Percentiles rank a stretch among this genome's conserved stretches.
These are phyloP conservation scores for Zaprionus taronus DNA, from an alignment of 1,140 invertebrate species.

Conservation along the genomic window DNA sequence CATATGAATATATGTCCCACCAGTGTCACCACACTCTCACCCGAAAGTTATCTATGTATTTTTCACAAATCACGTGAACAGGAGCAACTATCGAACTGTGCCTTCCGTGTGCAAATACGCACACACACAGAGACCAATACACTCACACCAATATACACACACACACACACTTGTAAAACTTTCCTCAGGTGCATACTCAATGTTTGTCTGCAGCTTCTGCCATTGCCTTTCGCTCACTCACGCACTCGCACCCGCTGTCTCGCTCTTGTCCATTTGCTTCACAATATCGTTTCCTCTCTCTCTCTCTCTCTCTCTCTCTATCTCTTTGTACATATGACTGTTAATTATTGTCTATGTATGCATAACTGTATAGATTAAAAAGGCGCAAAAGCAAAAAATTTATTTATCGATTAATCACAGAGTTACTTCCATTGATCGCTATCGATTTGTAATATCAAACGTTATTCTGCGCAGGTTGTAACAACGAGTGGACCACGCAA, in stretches of 20 bases:
- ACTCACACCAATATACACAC: background rate
- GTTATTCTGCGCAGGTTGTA: slow-evolving; percentile 87
- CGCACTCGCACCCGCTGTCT: slow-evolving; percentile 4
- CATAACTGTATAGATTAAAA: background rate
- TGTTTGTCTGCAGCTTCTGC: slow-evolving; percentile 16
- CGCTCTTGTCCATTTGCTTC: slow-evolving; percentile 10
- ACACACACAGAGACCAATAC: background rate
- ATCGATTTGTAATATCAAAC: slow-evolving; percentile 16
- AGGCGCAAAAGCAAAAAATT: background rate
- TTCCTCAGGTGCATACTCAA: background rate
- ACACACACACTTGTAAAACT: background rate
- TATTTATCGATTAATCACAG: background rate
- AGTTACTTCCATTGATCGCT: background rate
- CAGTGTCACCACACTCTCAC: slow-evolving; percentile 10
- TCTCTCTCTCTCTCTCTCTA: slow-evolving; percentile 13
- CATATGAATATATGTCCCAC: slow-evolving; percentile 17
- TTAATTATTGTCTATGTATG: slow-evolving; percentile 30
- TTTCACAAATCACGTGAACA: slow-evolving; percentile 11
- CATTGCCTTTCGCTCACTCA: slow-evolving; percentile 9
- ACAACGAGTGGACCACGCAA: slow-evolving; percentile 90
- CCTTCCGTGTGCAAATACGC: background rate
- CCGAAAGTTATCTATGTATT: background rate
- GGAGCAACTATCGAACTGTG: slow-evolving; percentile 5
- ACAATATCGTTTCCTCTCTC: slow-evolving; percentile 7
- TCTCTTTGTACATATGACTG: slow-evolving; percentile 10